phyloP scores from a whole-genome alignment of 2,113 vertebrate genomes.

The Tragelaphus imberbis region DNA sequence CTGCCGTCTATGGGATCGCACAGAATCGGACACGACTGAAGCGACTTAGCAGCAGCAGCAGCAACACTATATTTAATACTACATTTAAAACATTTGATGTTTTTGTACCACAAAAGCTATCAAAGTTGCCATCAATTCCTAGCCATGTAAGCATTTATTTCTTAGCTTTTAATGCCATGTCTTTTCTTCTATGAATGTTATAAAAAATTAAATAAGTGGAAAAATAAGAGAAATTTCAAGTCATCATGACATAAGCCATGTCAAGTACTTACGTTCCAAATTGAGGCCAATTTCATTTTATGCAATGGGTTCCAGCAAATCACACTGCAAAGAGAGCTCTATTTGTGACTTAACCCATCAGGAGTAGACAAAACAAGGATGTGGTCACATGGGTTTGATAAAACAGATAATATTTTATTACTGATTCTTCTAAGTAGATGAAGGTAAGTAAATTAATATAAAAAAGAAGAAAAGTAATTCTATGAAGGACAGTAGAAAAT shows the following conservation, averaged over 20 bases:
- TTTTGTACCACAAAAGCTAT: not conserved
- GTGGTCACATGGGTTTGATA: not conserved
- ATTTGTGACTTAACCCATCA: not conserved
- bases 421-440: not conserved
- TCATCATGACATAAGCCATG: not conserved
- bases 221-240: not conserved
- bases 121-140: not conserved
- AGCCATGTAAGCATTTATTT: not conserved
- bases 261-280: not conserved
- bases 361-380: not conserved
- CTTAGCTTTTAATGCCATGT: not conserved
- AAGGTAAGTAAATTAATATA: not conserved
- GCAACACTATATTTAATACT: not conserved
- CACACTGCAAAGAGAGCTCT: not conserved
- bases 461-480: not conserved
- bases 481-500: not conserved
- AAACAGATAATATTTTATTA: not conserved
- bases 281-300: not conserved
- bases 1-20: too few species aligned
- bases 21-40: too few species aligned
- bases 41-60: too few species aligned
- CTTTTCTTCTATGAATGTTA: not conserved
- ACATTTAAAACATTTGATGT: not conserved
- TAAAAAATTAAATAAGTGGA: not conserved
- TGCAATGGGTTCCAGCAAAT: not conserved